Evolutionary conservation across 2,797 vertebrate species (phyloP).

Genomic region (Amazona ochrocephala): DNA sequence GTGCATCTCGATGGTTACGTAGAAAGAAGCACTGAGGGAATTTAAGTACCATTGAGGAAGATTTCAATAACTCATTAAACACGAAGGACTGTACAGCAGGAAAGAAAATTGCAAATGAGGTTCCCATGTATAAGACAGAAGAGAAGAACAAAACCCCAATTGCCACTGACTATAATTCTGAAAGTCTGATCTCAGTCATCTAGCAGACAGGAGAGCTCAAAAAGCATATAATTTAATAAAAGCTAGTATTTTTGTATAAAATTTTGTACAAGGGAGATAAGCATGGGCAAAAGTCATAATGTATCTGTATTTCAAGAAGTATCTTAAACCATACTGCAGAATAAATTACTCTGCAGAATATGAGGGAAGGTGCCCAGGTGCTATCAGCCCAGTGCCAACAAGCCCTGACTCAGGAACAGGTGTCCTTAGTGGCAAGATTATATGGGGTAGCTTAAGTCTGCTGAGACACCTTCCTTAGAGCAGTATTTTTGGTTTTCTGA

Average conservation of each 20-base stretch:
- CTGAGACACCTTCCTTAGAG: neutral
- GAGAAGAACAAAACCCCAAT: neutral
- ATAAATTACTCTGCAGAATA: neutral
- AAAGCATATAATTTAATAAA: neutral
- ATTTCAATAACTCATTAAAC: conserved; percentile 4
- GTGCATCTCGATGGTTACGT: neutral
- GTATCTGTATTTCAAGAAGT: neutral
- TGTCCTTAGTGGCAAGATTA: neutral
- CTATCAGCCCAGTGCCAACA: accelerated
- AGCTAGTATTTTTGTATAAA: neutral
- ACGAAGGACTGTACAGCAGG: neutral
- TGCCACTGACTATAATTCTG: neutral
- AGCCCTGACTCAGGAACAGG: neutral
- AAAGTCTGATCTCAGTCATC: neutral
- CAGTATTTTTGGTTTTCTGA: neutral
- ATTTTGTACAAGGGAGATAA: neutral
- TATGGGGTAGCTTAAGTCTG: neutral
- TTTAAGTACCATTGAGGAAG: neutral
- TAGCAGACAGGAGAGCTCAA: neutral
- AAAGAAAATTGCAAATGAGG: neutral
- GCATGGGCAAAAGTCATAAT: neutral
- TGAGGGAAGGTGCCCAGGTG: neutral
- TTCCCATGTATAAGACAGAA: neutral
- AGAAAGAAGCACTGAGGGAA: neutral
- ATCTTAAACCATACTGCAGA: neutral